These are phyloP conservation scores for Bombus cullumanus DNA, from an alignment of 1,140 invertebrate species.

Conservation along the genomic window DNA sequence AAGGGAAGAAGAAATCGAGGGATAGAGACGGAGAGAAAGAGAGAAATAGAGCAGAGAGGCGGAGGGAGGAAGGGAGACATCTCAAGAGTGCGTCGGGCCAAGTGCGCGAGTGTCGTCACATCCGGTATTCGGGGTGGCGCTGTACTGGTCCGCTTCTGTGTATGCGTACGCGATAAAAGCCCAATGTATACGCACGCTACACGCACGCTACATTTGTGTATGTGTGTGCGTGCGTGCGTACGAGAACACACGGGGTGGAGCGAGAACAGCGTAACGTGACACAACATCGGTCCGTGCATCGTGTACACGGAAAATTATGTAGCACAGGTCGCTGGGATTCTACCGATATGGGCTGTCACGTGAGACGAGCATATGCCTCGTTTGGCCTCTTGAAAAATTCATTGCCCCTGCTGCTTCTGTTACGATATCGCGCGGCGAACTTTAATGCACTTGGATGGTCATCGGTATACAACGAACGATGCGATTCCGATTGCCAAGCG, in stretches of 20 bases:
- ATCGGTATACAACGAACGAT: neutral
- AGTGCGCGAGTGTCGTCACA: constrained; percentile 77
- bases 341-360: constrained; percentile 38
- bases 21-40: neutral
- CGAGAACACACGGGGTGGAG: constrained; percentile 43
- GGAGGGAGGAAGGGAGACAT: constrained; percentile 51
- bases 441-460: neutral
- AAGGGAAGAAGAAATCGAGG: neutral
- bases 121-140: constrained; percentile 73
- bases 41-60: neutral
- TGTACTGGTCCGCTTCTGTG: constrained; percentile 37
- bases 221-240: constrained; percentile 13
- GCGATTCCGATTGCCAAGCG: neutral
- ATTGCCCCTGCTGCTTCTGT: neutral
- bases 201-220: neutral
- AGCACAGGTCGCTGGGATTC: constrained; percentile 35
- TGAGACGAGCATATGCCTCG: constrained; percentile 26
- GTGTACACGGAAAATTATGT: constrained; percentile 41
- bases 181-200: constrained; percentile 17
- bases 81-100: constrained; percentile 71
- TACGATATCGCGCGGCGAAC: neutral
- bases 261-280: constrained; percentile 49
- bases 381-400: constrained; percentile 37
- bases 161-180: constrained; percentile 49
- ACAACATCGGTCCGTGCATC: constrained; percentile 18